Base-by-base conservation (phyloP, 2,113 vertebrate species). In the Perca schrenkii region DNA sequence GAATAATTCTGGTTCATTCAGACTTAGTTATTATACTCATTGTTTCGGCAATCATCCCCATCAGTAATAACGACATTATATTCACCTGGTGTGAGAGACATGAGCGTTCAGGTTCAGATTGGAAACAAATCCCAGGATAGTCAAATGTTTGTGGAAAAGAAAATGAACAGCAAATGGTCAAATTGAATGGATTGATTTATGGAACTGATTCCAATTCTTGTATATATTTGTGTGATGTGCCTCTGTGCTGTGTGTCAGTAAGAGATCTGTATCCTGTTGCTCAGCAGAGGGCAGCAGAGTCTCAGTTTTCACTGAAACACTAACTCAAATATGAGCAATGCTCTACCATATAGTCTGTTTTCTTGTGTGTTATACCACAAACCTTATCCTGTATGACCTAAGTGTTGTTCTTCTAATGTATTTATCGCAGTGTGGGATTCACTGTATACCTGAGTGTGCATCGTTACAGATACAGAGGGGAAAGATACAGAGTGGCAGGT, bases 251-350 rank as follows among this genome's bases (percentile, higher is more conserved):
- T 28, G 15, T 21, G n/a, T 22, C 22, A 22, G 21, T 25, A 31
- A 19, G 53, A 47, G 13, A 22, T 40, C 8, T 64, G 13, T 15
- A 28, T 56, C 19, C 28, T 64, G 53, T 19, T 61, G 57, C n/a
- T 57, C 91, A 86, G 76, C 15, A 89, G 90, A 80, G 88, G 90
- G 87, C 87, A 88, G 76, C 10, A 82, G 87, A 54, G 85, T 54
- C 17, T 43, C 70, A 89, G 7, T 60, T 86, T 79, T 62, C 49
- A 15, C 25, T 64, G 10, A 8, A 8, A 16, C 25, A 22, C 8
- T 6, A 4, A 36, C 40, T 77, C 4, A 46, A 16, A 25, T 14
- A 28, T 17, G 8, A 81, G 10, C 8, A 47, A 47, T 25, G 3
- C 15, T 4, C 22, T 43, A 28, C 15, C 3, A 8, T 50, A n/a